These are phyloP conservation scores for Coremacera marginata DNA, from an alignment of 2,888 invertebrate genomes.

Conservation along the genomic window DNA sequence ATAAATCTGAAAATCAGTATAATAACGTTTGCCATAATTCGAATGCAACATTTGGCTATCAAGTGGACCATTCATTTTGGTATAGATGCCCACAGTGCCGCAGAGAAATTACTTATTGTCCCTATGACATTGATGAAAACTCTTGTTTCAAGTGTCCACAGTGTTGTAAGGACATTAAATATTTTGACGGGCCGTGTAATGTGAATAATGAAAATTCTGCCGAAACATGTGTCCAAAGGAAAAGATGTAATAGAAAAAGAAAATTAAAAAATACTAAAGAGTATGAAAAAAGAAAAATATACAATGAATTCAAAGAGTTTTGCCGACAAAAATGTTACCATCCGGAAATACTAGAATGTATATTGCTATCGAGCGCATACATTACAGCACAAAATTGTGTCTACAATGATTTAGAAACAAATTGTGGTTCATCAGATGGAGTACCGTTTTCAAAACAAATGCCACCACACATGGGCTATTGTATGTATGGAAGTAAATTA, in stretches of 20 bases:
- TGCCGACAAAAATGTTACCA: background rate
- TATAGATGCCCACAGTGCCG: too few relatives aligned
- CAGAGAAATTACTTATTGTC: too few relatives aligned
- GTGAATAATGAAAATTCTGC: background rate
- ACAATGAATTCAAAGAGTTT: background rate
- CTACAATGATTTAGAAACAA: background rate
- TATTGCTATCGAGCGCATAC: background rate
- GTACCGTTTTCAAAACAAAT: constrained; percentile 6
- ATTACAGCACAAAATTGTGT: too few relatives aligned
- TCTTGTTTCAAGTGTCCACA: background rate
- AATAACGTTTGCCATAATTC: too few relatives aligned
- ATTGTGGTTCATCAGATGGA: background rate
- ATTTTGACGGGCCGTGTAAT: background rate
- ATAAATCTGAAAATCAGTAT: too few relatives aligned
- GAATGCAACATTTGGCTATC: too few relatives aligned
- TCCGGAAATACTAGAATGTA: background rate
- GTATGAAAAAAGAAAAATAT: background rate
- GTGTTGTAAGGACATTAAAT: constrained; percentile 4
- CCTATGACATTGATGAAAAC: too few relatives aligned
- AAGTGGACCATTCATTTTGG: too few relatives aligned
- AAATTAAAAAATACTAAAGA: background rate
- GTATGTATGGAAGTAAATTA: background rate
- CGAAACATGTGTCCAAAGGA: background rate
- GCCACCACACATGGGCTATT: background rate
- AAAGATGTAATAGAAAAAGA: background rate